Conservation (phyloP, 2,113 vertebrate genomes). For the Oreochromis niloticus region DNA sequence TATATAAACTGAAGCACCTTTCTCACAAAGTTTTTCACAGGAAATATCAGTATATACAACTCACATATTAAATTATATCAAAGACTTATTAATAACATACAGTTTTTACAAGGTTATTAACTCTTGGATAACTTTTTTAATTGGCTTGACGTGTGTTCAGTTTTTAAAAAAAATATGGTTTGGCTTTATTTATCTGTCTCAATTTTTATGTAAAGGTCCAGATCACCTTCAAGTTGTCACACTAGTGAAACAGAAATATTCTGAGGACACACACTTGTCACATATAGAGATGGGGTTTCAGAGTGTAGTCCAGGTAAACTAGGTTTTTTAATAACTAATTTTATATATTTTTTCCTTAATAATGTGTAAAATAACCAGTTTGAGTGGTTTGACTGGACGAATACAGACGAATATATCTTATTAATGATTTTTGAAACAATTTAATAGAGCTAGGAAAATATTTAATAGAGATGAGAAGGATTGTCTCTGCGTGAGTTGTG, state of each 20-base stretch:
- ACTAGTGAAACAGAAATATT: background rate
- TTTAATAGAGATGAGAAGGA: background rate
- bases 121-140: fast-evolving
- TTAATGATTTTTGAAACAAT: background rate
- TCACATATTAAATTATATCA: background rate
- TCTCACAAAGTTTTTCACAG: background rate
- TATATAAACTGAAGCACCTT: background rate
- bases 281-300: background rate
- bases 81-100: background rate
- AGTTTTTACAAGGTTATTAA: background rate
- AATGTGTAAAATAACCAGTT: background rate
- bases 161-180: fast-evolving
- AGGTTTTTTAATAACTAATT: background rate
- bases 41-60: background rate
- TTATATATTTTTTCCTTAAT: background rate
- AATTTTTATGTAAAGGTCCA: background rate
- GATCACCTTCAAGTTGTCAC: background rate
- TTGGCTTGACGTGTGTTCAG: fast-evolving
- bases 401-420: background rate
- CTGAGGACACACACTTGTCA: fast-evolving
- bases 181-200: background rate
- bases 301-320: background rate
- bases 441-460: background rate
- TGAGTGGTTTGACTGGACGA: background rate
- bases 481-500: background rate